phyloP scores from a whole-genome alignment of 1,140 invertebrate species.

The Lepidurus arcticus region DNA sequence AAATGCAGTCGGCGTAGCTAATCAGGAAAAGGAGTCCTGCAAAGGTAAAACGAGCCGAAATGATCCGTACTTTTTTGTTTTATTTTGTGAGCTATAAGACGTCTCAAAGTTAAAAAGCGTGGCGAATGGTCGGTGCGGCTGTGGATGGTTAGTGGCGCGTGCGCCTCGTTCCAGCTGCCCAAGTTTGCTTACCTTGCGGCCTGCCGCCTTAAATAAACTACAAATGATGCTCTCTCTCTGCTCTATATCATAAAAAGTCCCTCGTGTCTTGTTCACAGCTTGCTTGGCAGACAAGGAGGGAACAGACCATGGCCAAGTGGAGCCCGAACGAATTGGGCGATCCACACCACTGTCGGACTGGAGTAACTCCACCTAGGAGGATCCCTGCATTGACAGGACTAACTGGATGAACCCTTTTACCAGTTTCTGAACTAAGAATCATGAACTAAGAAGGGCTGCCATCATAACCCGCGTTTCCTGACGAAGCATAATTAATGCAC shows the following conservation, averaged over 20 bases:
- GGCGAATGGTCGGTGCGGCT: not conserved
- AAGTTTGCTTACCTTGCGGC: slow-evolving; percentile 10
- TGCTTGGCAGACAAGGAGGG: not conserved
- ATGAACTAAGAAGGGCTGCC: no score
- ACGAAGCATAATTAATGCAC: not conserved
- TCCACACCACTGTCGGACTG: no score
- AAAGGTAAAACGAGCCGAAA: not conserved
- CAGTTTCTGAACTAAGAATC: no score
- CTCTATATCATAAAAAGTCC: not conserved
- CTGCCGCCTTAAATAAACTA: slow-evolving; percentile 3
- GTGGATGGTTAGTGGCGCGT: not conserved
- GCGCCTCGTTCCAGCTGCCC: slow-evolving; percentile 11
- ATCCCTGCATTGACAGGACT: no score
- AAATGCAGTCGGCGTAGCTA: not conserved
- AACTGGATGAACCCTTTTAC: no score
- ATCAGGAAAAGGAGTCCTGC: not conserved
- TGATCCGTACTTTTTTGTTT: not conserved
- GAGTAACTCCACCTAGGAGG: no score
- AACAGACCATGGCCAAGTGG: no score
- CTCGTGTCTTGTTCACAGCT: not conserved
- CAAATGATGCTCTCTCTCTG: not conserved
- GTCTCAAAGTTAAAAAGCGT: not conserved
- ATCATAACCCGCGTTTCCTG: not conserved
- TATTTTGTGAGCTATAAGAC: slow-evolving; percentile 6
- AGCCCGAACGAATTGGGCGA: no score